Conservation (phyloP, 1,140 invertebrate species). For the Zaprionus camerounensis region DNA sequence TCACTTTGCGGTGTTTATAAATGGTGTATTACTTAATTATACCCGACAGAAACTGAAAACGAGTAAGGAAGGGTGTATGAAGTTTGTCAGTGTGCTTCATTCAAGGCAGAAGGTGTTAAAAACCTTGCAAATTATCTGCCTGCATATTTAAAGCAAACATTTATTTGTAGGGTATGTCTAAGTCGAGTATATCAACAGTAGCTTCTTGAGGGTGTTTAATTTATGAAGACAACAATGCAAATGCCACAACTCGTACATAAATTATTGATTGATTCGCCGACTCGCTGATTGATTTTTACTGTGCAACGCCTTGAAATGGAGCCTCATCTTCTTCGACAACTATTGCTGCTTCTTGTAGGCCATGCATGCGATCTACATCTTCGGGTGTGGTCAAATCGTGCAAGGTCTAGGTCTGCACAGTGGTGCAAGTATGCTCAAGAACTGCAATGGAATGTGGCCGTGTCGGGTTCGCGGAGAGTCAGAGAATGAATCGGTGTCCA, state of each 20-base stretch:
- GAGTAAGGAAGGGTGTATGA: not conserved
- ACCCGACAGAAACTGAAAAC: not conserved
- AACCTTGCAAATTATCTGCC: not conserved
- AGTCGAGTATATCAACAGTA: not conserved
- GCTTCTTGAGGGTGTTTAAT: constrained; percentile 7
- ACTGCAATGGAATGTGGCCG: not conserved
- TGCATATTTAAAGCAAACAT: not conserved
- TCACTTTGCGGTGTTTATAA: constrained; percentile 22
- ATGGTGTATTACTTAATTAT: constrained; percentile 20
- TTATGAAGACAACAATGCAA: constrained; percentile 39
- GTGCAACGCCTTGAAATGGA: constrained; percentile 49
- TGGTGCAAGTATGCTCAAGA: constrained; percentile 17
- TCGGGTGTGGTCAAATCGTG: constrained; percentile 58
- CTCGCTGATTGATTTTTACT: constrained; percentile 61
- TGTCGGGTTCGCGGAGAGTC: not conserved
- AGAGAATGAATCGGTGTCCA: too few species aligned
- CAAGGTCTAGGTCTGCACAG: constrained; percentile 72
- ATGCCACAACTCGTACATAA: constrained; percentile 42
- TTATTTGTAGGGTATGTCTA: not conserved
- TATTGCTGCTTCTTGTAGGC: constrained; percentile 4
- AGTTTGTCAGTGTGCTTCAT: not conserved
- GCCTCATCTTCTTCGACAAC: not conserved
- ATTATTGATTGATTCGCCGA: constrained; percentile 68
- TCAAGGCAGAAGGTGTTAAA: not conserved
- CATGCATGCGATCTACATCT: constrained; percentile 46